Evolutionary conservation across 1,140 invertebrate genomes (phyloP), one percentile per base, ranked within the genome.

Genomic region (Drosophila sulfurigaster): DNA sequence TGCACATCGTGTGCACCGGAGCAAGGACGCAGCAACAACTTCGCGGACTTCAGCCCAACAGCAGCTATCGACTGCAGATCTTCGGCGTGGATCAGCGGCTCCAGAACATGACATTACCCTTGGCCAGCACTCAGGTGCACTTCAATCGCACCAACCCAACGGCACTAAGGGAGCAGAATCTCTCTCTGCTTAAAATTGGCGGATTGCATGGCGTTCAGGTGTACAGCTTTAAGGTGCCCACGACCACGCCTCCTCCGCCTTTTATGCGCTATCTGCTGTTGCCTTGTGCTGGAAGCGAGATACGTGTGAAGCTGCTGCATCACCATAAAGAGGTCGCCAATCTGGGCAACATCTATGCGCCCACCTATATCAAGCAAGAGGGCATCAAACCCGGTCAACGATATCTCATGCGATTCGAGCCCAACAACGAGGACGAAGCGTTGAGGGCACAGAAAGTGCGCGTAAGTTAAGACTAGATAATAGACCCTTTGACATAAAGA

Each of bases 171-270:
- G 82, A 78, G 20, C 85, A 92, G 71, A 58, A 69, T 1, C 59
- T 92, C 4, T 64, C 74, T 10, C 71, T 86, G 46, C 81, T 81
- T 2, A 90, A 91, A 74, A 91, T 92, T 20, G 78, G 86, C 0
- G 91, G 88, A 1, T 57, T 90, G 59, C 82, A 90, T 38, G 89
- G 86, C 1, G 83, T 80, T 1, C 82, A 88, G 60, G 86, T 92
- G 11, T 92, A 91, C 57, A 92, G 91, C 73, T 92, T 79, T 67
- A 92, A 92, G 79, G 92, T 92, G 46, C 85, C 85, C 1, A 51
- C 69, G 10, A 67, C 71, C 6, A 64, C 49, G 15, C 76, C 75
- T 0, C 57, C 68, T 1, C 71, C 52, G 0, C 45, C 45, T 0
- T 79, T 79, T 8, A 73, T 92, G 66, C 66, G 88, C 0, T 91